Base-by-base conservation (phyloP, 1,140 invertebrate genomes). In the Lepidurus packardi region DNA sequence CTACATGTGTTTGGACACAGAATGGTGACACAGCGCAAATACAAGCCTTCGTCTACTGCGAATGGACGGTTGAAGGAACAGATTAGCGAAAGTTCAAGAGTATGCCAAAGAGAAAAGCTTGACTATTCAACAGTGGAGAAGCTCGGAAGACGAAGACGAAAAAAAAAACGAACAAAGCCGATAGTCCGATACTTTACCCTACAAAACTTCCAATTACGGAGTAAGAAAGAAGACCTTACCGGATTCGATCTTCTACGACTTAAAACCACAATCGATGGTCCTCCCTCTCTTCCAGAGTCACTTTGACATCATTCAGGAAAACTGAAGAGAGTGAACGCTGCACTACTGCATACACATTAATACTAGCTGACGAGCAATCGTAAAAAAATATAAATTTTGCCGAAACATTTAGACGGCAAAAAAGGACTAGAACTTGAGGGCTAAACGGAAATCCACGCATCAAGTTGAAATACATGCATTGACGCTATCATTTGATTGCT, bases 151-250 rank as follows among this genome's bases (percentile, higher is more conserved):
- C 34, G 53, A 65, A n/a, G n/a, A n/a, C n/a, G n/a, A n/a, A n/a
- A n/a, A 13, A 7, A 7, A 65, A 7, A 65, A 21, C 21, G n/a
- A n/a, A 65, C 53, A 65, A 65, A 65, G 53, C n/a, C 53, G 53
- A 21, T 65, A 65, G 53, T 65, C 10, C 53, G 53, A 65, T 65
- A 65, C 53, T 65, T 65, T 65, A 65, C 53, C 21, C 6, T 21
- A 65, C 53, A 65, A 65, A 65, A 65, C 53, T 65, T 65, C 16
- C 53, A 65, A 65, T 65, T 65, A 65, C 16, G 53, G 21, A 65
- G 21, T 7, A 65, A 21, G 13, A 65, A 65, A 21, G 21, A 65
- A 65, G 53, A 65, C 53, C 53, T 65, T 65, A n/a, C 0, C 34
- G 3, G 2, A 65, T n/a, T 65, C 53, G 21, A 65, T 65, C 16